A percentile compares a stretch with the other conserved stretches of the same genome.
Evolutionary conservation across 2,888 invertebrate species (phyloP).

Genomic region (Quadroppia sp.): DNA sequence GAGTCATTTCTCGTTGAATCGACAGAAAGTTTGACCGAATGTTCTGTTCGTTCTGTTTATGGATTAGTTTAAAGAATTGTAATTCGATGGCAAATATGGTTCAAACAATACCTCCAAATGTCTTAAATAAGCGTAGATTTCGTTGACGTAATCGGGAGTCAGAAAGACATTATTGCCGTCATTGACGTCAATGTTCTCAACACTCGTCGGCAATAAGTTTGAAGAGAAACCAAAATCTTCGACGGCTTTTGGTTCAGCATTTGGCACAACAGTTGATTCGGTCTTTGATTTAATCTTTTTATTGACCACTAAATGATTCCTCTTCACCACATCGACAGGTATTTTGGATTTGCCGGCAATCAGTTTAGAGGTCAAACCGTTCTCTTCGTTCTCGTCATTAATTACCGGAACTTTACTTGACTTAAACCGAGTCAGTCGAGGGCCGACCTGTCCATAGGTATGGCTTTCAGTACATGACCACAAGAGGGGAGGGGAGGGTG

Average conservation of each 20-base stretch:
- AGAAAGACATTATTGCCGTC: slow-evolving; percentile 71
- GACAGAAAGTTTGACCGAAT: slow-evolving; percentile 48
- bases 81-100: neutral
- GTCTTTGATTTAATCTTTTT: neutral
- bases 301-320: neutral
- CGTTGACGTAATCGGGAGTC: slow-evolving; percentile 77
- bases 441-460: no score
- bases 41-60: slow-evolving; percentile 39
- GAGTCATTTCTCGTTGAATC: slow-evolving; percentile 59
- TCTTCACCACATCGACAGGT: neutral
- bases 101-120: slow-evolving; percentile 61
- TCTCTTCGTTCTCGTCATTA: slow-evolving; percentile 26
- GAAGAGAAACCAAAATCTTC: slow-evolving; percentile 28
- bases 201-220: slow-evolving; percentile 44
- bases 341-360: slow-evolving; percentile 6
- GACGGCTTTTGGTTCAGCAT: neutral
- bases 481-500: no score
- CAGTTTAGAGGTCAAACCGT: neutral
- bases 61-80: neutral
- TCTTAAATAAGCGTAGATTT: slow-evolving; percentile 79
- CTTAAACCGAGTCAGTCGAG: neutral
- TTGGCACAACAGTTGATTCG: neutral
- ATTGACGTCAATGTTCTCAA: slow-evolving; percentile 65
- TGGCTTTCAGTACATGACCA: neutral
- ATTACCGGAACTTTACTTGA: slow-evolving; percentile 19